Evolutionary conservation across 2,797 vertebrate genomes (phyloP), one percentile per base, ranked within the genome.

Genomic region (Adelosebastes latens): DNA sequence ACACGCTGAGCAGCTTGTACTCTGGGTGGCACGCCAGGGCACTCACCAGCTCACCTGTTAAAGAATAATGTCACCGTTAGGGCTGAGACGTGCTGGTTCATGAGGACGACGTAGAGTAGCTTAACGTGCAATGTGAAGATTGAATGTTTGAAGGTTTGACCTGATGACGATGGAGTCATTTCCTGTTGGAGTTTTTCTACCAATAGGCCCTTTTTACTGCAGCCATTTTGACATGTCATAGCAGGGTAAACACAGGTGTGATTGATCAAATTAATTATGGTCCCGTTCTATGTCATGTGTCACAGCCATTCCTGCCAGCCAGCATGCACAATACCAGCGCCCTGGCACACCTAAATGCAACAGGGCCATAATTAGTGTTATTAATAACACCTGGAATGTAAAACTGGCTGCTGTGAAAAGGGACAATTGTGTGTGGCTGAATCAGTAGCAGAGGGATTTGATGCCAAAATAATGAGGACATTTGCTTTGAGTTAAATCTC

Each of bases 11-110:
- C 90, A 99, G 93, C 94, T 98, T 98, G 93, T 98, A 98, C 87
- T 99, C 98, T 0, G 98, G 97, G 82, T 99, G 98, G 49, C 97
- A 97, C 7, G 96, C 95, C 60, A 99, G 93, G 0, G 91, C 61
- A 71, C 97, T 96, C 95, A 97, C 94, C 80, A 99, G 58, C 77
- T 98, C 97, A 86, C 98, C 99, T 99, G 18, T 56, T 2, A 24
- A 25, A 32, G 7, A 29, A 13, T 2, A 12, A 29, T 3, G 6
- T 25, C 7, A 34, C 9, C 10, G 42, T 49, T 2, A 29, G 4
- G 31, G 6, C 5, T 20, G 12, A 31, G 8, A 36, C 3, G 2
- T 34, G 31, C 31, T 11, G 29, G n/a, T 18, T 18, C 16, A 10
- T 66, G 55, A 64, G 12, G 36, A 56, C 0, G 20, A 18, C 20